These are phyloP conservation scores for Sepiola atlantica DNA, from an alignment of 2,888 invertebrate species.

Conservation along the genomic window DNA sequence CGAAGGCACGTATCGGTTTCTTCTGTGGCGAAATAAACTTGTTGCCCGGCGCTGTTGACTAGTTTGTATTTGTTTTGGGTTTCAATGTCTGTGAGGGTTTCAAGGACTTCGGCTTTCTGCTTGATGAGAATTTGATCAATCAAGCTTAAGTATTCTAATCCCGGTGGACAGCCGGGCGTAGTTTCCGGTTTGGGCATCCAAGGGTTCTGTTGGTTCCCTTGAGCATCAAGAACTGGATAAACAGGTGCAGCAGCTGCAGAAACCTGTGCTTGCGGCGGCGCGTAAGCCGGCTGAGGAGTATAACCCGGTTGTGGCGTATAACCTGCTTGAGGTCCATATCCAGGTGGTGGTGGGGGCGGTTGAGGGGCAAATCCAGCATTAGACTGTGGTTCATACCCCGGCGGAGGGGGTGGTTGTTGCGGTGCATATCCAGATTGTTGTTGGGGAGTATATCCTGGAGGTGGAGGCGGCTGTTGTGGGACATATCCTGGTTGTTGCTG, in stretches of 20 bases:
- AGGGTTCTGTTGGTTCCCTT: slow-evolving; percentile 51
- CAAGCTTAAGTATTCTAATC: slow-evolving; percentile 70
- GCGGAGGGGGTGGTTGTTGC: slow-evolving; percentile 48
- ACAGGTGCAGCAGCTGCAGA: background rate
- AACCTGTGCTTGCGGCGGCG: slow-evolving; percentile 48
- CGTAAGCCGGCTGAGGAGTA: background rate
- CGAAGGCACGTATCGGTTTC: slow-evolving; percentile 73
- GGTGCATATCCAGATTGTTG: background rate
- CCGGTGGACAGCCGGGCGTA: slow-evolving; percentile 69
- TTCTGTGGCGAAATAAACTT: slow-evolving; percentile 71
- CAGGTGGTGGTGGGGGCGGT: slow-evolving; percentile 44
- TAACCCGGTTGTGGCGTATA: slow-evolving; percentile 48
- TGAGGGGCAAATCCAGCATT: background rate
- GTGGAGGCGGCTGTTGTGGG: slow-evolving; percentile 51
- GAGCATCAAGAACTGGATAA: slow-evolving; percentile 45
- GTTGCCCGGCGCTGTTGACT: slow-evolving; percentile 68
- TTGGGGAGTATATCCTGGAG: slow-evolving; percentile 40
- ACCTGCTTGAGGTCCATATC: background rate
- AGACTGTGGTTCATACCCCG: slow-evolving; percentile 47
- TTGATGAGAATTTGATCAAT: slow-evolving; percentile 69
- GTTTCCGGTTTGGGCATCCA: slow-evolving; percentile 63
- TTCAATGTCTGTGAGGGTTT: slow-evolving; percentile 69
- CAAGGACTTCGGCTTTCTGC: slow-evolving; percentile 68
- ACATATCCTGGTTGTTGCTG: slow-evolving; percentile 32
- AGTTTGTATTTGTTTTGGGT: slow-evolving; percentile 68